Evolutionary conservation across 2,888 invertebrate species (phyloP).

Genomic region (Archaeoteleia sp.): DNA sequence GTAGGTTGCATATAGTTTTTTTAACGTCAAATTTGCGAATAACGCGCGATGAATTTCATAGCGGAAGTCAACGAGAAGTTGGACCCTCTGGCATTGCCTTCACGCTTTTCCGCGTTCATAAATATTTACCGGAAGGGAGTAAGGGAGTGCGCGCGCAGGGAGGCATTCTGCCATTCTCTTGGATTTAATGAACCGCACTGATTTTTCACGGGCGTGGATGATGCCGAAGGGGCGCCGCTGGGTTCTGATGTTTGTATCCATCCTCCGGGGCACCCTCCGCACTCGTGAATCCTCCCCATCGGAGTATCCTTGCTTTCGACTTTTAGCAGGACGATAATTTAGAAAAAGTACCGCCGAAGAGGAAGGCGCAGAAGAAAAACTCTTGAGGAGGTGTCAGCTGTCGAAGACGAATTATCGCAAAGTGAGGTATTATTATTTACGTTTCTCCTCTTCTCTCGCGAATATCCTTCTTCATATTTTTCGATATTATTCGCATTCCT

Average conservation of each 20-base stretch:
- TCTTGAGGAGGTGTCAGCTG: constrained; percentile 58
- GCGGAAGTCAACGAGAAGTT: constrained; percentile 14
- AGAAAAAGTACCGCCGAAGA: constrained; percentile 8
- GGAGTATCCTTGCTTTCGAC: constrained; percentile 22
- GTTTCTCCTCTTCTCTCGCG: constrained; percentile 38
- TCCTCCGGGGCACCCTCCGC: constrained; percentile 53
- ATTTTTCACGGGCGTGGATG: constrained; percentile 66
- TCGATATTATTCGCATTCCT: too few relatives aligned
- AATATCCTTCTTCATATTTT: too few relatives aligned
- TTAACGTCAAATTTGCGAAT: constrained; percentile 7
- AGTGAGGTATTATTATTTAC: constrained; percentile 64
- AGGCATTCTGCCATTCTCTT: constrained; percentile 66
- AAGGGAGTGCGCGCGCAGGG: constrained; percentile 38
- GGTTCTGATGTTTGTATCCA: constrained; percentile 59
- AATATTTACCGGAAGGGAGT: constrained; percentile 68
- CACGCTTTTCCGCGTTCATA: constrained; percentile 67
- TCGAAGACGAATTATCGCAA: constrained; percentile 65
- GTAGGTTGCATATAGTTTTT: too few relatives aligned
- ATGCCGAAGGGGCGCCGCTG: constrained; percentile 51
- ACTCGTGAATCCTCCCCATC: constrained; percentile 3
- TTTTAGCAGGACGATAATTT: constrained; percentile 18
- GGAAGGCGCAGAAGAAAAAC: constrained; percentile 20
- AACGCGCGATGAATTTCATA: constrained; percentile 22
- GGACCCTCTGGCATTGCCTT: constrained; percentile 52
- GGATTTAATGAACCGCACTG: constrained; percentile 72